A percentile compares a stretch with the other conserved stretches of the same genome.
phyloP scores from a whole-genome alignment of 2,888 invertebrate genomes.

The Brassicogethes aeneus region DNA sequence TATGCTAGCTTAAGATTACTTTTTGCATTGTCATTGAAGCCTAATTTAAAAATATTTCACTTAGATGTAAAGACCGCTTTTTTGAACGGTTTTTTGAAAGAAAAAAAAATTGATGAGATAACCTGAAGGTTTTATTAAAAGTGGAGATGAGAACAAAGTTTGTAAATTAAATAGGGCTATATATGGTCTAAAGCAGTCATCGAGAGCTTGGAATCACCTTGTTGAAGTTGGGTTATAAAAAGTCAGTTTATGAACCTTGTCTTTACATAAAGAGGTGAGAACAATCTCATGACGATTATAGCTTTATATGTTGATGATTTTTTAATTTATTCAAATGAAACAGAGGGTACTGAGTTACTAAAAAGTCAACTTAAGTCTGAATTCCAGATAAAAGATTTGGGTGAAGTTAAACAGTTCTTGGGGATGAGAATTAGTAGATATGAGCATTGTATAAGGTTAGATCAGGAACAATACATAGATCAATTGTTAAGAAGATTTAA shows the following conservation, averaged over 20 bases:
- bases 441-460: not conserved
- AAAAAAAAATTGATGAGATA: conserved; percentile 12
- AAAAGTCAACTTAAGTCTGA: not conserved
- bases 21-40: conserved; percentile 10
- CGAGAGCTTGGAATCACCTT: not conserved
- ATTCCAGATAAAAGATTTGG: not conserved
- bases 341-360: not conserved
- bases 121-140: conserved; percentile 11
- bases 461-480: not conserved
- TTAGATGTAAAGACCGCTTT: conserved; percentile 16
- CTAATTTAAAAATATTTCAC: conserved; percentile 11
- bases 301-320: not conserved
- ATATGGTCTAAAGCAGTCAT: not conserved
- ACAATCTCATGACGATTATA: not conserved
- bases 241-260: not conserved
- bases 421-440: not conserved
- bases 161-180: conserved; percentile 9
- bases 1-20: no score
- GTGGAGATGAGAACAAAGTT: not conserved
- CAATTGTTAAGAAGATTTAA: not conserved
- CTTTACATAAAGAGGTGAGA: not conserved
- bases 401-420: not conserved
- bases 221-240: not conserved
- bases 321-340: not conserved
- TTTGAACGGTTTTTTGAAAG: conserved; percentile 14